These are phyloP conservation scores for Alcedo atthis DNA, from an alignment of 2,797 vertebrate species.

Conservation along the genomic window DNA sequence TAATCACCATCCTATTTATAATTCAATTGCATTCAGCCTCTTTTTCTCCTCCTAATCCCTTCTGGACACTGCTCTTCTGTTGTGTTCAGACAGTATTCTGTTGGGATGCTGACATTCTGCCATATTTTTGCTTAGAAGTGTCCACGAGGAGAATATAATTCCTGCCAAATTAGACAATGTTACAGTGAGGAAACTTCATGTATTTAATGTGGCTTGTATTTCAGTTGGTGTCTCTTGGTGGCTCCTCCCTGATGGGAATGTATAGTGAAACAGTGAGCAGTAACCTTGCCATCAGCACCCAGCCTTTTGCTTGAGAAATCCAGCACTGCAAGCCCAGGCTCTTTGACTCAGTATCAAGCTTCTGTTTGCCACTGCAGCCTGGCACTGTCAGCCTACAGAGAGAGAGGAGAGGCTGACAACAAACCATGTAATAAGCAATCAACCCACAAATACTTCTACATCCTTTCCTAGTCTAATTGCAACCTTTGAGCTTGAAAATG, in stretches of 20 bases:
- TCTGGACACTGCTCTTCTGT: not conserved
- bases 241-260: not conserved
- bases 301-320: not conserved
- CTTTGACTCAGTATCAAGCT: not conserved
- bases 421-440: not conserved
- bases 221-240: not conserved
- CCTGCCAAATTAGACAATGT: not conserved
- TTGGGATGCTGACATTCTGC: not conserved
- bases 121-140: not conserved
- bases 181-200: not conserved
- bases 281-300: not conserved
- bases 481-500: not conserved
- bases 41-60: not conserved
- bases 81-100: not conserved
- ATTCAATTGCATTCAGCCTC: not conserved
- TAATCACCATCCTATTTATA: constrained; percentile 4
- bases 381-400: not conserved
- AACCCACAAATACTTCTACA: not conserved
- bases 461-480: not conserved
- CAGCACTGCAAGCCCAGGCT: not conserved
- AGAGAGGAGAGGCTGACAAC: not conserved
- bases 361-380: not conserved
- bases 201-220: not conserved
- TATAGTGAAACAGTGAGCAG: not conserved
- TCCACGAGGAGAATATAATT: not conserved